Evolutionary conservation across 2,888 invertebrate genomes (phyloP), one percentile per base, ranked within the genome.

Genomic region (Nasonovia ribisnigri): DNA sequence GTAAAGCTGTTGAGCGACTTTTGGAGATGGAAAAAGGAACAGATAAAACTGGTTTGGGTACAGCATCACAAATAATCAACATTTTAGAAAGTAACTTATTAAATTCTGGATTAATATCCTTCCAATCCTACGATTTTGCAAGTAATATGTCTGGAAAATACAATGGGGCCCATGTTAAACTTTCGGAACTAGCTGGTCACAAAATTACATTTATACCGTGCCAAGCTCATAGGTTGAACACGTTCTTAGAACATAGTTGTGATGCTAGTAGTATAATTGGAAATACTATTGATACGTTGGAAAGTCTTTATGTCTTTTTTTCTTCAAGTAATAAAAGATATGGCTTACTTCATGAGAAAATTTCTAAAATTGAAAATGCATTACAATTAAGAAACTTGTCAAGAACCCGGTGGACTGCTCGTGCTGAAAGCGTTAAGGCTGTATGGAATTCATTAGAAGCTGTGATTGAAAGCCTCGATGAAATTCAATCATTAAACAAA

Each of bases 91-190:
- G 11, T n/a, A 77, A 77, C 6, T 20, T 16, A 20, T 20, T 77
- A 36, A 36, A 77, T 77, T 4, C 77, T 36, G 36, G 77, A 16
- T 77, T 77, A 60, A 60, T 60, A 84, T 26, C 89, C 3, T 89
- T 88, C 24, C 93, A 89, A 77, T 36, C 88, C n/a, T n/a, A n/a
- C n/a, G n/a, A n/a, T n/a, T n/a, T n/a, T n/a, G n/a, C n/a, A n/a
- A n/a, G n/a, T n/a, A n/a, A 88, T 77, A 93, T 93, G 93, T 88
- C 51, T n/a, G 88, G 89, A 60, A 36, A 36, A 89, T 89, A 89
- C 36, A 89, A 93, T 67, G 77, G 54, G 13, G 89, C 51, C 26
- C 89, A 93, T 77, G 43, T 43, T 24, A 43, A 67, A 13, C 46
- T 93, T 54, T 67, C 43, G 29, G 51, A 48, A 51, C 43, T 48